Evolutionary conservation across 2,797 vertebrate genomes (phyloP).

Genomic region (Neolamprologus multifasciatus): DNA sequence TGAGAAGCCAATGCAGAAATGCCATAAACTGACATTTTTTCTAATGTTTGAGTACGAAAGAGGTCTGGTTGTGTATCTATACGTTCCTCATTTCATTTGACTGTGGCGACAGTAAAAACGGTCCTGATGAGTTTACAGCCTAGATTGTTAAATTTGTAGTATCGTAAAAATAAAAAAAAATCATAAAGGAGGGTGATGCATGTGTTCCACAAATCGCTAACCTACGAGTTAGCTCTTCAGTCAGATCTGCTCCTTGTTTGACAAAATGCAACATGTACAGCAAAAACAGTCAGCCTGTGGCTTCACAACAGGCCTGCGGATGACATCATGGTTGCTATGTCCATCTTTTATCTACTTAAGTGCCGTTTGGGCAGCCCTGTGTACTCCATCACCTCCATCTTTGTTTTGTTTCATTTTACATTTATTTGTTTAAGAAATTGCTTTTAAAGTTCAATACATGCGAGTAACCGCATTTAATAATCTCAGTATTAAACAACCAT

Average conservation of each 20-base stretch:
- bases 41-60: neutral
- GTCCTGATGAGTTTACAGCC: neutral
- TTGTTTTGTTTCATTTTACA: neutral
- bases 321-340: neutral
- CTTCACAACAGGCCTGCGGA: neutral
- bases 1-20: neutral
- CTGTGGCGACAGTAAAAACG: neutral
- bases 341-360: neutral
- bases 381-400: neutral
- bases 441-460: neutral
- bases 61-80: neutral
- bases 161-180: rapidly evolving
- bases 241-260: neutral
- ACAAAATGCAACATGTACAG: neutral
- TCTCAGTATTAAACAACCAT: neutral
- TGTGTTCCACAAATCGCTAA: neutral
- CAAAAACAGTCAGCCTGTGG: neutral
- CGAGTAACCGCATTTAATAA: neutral
- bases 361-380: neutral
- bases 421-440: neutral
- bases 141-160: neutral
- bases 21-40: rapidly evolving
- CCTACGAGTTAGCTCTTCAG: rapidly evolving
- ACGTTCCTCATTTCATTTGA: neutral
- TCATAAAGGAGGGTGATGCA: neutral